phyloP scores from a whole-genome alignment of 1,140 invertebrate species.

The Oryctes rhinoceros region DNA sequence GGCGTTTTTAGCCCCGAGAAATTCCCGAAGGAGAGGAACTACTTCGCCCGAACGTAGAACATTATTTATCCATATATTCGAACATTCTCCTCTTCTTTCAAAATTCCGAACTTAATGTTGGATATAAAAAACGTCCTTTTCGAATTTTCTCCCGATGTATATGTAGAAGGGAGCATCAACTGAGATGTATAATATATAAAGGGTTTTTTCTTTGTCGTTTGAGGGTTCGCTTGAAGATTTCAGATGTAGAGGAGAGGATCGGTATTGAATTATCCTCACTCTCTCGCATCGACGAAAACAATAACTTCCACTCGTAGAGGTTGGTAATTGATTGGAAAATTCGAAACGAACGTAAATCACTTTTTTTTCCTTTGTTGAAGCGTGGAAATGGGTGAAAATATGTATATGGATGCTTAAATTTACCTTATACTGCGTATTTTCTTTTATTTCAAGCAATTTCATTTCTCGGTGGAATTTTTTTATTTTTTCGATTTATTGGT shows the following conservation, averaged over 20 bases:
- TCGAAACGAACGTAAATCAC: not conserved
- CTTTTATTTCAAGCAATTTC: too few relatives aligned
- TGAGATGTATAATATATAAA: not conserved
- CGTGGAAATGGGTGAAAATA: too few relatives aligned
- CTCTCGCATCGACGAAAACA: not conserved
- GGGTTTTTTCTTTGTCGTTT: not conserved
- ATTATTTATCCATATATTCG: not conserved
- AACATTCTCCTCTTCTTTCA: not conserved
- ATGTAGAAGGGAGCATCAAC: not conserved
- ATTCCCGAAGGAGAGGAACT: not conserved
- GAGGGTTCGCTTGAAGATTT: not conserved
- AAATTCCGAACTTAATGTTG: not conserved
- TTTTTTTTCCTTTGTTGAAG: not conserved
- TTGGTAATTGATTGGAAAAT: conserved; percentile 6
- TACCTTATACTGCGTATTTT: too few relatives aligned
- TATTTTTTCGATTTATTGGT: too few relatives aligned
- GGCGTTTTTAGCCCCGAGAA: not conserved
- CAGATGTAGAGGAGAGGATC: too few relatives aligned
- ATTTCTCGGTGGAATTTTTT: too few relatives aligned
- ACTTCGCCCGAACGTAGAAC: not conserved
- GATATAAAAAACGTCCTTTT: not conserved
- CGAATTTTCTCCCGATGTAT: not conserved
- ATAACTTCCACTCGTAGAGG: not conserved
- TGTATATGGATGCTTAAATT: too few relatives aligned
- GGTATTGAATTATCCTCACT: too few relatives aligned